Percentiles rank a stretch among this genome's conserved stretches.
phyloP scores from a whole-genome alignment of 1,140 invertebrate species.

The Drosophila parvula region DNA sequence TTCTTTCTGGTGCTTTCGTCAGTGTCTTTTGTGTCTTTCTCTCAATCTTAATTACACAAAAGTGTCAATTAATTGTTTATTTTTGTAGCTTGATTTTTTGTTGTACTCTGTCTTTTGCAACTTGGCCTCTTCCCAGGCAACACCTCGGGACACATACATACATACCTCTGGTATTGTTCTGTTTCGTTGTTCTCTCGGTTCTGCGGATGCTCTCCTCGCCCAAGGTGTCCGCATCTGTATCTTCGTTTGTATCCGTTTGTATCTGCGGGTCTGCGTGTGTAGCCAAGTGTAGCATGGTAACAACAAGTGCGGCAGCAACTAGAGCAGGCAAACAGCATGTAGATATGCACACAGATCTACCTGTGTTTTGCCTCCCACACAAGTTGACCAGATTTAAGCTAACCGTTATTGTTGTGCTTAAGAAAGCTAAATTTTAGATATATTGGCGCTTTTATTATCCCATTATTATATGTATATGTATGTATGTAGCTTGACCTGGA shows the following conservation, averaged over 20 bases:
- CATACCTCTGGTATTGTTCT: constrained; percentile 26
- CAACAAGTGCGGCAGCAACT: constrained; percentile 55
- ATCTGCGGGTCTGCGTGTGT: constrained; percentile 30
- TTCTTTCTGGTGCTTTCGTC: constrained; percentile 32
- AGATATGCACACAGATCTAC: constrained; percentile 2
- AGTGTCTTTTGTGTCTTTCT: constrained; percentile 58
- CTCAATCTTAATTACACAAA: constrained; percentile 77
- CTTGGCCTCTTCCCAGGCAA: constrained; percentile 29
- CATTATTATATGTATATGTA: too few species aligned
- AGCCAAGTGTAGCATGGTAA: constrained; percentile 59
- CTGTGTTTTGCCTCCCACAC: constrained; percentile 12
- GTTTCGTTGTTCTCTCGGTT: constrained; percentile 28
- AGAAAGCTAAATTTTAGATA: neutral
- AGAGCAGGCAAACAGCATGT: constrained; percentile 55
- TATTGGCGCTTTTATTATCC: neutral
- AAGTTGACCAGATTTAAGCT: neutral
- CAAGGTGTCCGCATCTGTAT: constrained; percentile 28
- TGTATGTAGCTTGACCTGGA: neutral
- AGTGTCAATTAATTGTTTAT: constrained; percentile 73
- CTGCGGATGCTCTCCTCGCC: constrained; percentile 25
- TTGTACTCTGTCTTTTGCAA: constrained; percentile 38
- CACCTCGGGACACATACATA: constrained; percentile 26
- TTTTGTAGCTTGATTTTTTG: constrained; percentile 50
- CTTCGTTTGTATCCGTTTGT: constrained; percentile 9
- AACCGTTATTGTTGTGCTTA: constrained; percentile 1